phyloP scores from a whole-genome alignment of 2,797 vertebrate genomes.

The Lepus townsendii region DNA sequence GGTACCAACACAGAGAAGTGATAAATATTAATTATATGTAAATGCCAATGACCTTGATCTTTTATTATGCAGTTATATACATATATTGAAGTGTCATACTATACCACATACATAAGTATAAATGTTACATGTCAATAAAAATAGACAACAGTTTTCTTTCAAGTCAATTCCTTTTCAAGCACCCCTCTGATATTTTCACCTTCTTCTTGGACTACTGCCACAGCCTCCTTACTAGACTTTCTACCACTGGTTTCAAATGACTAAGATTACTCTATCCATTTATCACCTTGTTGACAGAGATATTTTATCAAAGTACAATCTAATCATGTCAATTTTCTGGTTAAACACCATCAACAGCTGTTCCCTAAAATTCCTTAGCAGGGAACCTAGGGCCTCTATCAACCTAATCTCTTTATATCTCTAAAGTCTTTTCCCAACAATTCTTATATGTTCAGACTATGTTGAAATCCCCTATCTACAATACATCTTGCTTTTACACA shows the following conservation, averaged over 20 bases:
- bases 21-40: not conserved
- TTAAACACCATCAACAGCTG: not conserved
- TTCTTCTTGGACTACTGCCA: not conserved
- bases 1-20: not conserved
- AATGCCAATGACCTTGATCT: not conserved
- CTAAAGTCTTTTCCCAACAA: not conserved
- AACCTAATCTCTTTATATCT: not conserved
- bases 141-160: not conserved
- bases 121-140: not conserved
- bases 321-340: constrained; percentile 12
- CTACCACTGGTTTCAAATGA: not conserved
- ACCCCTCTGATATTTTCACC: not conserved
- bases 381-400: not conserved
- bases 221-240: not conserved
- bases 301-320: constrained; percentile 49
- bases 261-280: not conserved
- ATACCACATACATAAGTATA: not conserved
- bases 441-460: not conserved
- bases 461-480: not conserved
- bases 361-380: constrained; percentile 9
- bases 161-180: not conserved
- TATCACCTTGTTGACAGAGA: not conserved
- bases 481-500: not conserved
- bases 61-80: not conserved
- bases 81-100: not conserved